phyloP scores from a whole-genome alignment of 1,140 invertebrate genomes.

The Bombus consobrinus region DNA sequence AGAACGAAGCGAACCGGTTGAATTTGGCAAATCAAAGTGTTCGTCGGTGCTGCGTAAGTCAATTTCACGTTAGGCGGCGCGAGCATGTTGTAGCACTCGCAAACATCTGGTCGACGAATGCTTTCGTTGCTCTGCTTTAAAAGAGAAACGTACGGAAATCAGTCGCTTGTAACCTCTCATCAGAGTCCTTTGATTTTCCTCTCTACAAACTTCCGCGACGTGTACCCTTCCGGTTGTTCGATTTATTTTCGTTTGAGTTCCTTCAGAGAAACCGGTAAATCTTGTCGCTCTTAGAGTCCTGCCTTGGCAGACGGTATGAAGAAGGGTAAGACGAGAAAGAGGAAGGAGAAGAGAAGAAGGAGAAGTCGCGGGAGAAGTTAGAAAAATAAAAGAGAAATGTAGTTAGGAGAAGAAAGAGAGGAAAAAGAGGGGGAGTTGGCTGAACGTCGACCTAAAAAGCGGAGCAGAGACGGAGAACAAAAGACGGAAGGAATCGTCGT shows the following conservation, averaged over 20 bases:
- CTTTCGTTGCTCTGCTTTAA: too few species aligned
- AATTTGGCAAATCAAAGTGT: not conserved
- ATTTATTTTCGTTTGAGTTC: slow-evolving; percentile 29
- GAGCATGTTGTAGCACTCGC: not conserved
- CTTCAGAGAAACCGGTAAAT: slow-evolving; percentile 7
- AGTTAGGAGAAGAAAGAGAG: too few species aligned
- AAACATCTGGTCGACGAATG: not conserved
- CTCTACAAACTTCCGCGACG: slow-evolving; percentile 5
- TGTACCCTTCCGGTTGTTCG: slow-evolving; percentile 17
- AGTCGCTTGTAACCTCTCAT: slow-evolving; percentile 27
- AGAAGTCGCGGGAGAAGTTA: not conserved
- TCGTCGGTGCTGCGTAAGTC: not conserved
- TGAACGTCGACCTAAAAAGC: slow-evolving; percentile 15
- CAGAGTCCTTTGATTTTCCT: slow-evolving; percentile 25
- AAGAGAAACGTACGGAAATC: not conserved
- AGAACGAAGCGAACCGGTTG: not conserved
- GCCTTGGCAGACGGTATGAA: not conserved
- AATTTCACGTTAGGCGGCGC: not conserved
- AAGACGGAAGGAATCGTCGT: slow-evolving; percentile 9
- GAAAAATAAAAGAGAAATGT: slow-evolving; percentile 15
- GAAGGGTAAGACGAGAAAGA: not conserved
- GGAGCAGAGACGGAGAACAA: not conserved
- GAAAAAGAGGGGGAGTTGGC: not conserved
- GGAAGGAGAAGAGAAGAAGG: not conserved
- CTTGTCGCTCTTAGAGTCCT: slow-evolving; percentile 5